Evolutionary conservation across 2,113 vertebrate genomes (phyloP), one percentile per base, ranked within the genome.

Genomic region (Camelus dromedarius): DNA sequence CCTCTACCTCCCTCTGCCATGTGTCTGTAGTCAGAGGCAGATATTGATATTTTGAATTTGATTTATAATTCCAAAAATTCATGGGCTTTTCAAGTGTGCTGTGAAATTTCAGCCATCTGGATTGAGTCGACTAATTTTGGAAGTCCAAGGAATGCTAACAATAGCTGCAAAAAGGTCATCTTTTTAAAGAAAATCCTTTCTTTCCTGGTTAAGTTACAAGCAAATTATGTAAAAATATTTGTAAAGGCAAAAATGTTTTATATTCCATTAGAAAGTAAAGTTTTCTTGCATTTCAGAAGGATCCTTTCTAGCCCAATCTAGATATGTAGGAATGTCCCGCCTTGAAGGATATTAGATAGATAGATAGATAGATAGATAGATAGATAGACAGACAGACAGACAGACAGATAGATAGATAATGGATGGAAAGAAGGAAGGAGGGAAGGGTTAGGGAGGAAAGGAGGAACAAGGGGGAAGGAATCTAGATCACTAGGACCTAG

Each of bases 51-150:
- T 85, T 91, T 77, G 3, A n/a, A 77, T 93, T 91, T 83, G 60
- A 92, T 62, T 77, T 86, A 18, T 77, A 72, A 38, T 86, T 85
- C 60, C 75, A 26, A 93, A 82, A 91, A 91, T 38, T 30, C 30
- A 54, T 56, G 8, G 8, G 1, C 11, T 94, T 91, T 90, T 76
- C 58, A 62, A 96, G 3, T 46, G 12, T 76, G 46, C 1, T 50
- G 6, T 91, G 76, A 89, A 30, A 89, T 85, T 56, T 94, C 11
- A 64, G 50, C 58, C 32, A 42, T 58, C 67, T 92, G 11, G 8
- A 67, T 82, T 95, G 58, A 66, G 30, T 91, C 15, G 30, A 83
- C 42, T 54, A 67, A 82, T 58, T 82, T 96, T 75, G 46, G 8
- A 97, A 88, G 26, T 89, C 19, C 30, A 64, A 54, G 50, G 56